Percentiles rank a stretch among this genome's conserved stretches.
Conservation (phyloP, 1,140 invertebrate genomes). For the Drosophila virilis region DNA sequence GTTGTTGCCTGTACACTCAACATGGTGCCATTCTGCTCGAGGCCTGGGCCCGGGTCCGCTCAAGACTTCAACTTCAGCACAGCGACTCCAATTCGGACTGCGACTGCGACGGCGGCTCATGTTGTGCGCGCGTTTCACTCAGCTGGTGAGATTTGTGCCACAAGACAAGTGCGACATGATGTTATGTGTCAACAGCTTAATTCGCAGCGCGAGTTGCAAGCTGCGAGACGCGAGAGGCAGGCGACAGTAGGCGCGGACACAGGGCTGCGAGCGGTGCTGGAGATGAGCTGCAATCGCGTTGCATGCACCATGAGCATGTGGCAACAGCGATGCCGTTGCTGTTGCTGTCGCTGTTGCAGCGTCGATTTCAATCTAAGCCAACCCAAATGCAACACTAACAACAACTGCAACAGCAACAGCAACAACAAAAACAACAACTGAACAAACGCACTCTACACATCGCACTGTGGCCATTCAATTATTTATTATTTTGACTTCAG, state of each 20-base stretch:
- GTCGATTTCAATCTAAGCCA: conserved; percentile 66
- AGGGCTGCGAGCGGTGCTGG: conserved; percentile 9
- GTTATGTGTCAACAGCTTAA: conserved; percentile 83
- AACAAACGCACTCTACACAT: conserved; percentile 44
- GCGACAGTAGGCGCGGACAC: not conserved
- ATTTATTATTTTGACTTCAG: conserved; percentile 55
- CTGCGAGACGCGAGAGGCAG: conserved; percentile 6
- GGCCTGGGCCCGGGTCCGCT: conserved; percentile 28
- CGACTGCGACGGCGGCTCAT: conserved; percentile 47
- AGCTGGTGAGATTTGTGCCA: conserved; percentile 81
- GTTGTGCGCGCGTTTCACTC: conserved; percentile 80
- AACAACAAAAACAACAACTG: conserved; percentile 19
- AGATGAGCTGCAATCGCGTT: conserved; percentile 36
- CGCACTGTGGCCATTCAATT: conserved; percentile 51
- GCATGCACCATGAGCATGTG: conserved; percentile 45
- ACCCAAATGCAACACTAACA: conserved; percentile 42
- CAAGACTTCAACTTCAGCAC: conserved; percentile 27
- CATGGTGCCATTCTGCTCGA: conserved; percentile 56
- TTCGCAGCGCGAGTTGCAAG: conserved; percentile 63
- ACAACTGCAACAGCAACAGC: conserved; percentile 25
- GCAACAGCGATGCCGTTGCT: conserved; percentile 25
- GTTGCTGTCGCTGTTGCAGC: conserved; percentile 35
- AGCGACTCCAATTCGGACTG: not conserved
- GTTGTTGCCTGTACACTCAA: conserved; percentile 47
- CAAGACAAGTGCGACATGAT: conserved; percentile 80